A percentile compares a stretch with the other conserved stretches of the same genome.
These are phyloP conservation scores for Metacarcinus magister DNA, from an alignment of 2,888 invertebrate species.

Conservation along the genomic window DNA sequence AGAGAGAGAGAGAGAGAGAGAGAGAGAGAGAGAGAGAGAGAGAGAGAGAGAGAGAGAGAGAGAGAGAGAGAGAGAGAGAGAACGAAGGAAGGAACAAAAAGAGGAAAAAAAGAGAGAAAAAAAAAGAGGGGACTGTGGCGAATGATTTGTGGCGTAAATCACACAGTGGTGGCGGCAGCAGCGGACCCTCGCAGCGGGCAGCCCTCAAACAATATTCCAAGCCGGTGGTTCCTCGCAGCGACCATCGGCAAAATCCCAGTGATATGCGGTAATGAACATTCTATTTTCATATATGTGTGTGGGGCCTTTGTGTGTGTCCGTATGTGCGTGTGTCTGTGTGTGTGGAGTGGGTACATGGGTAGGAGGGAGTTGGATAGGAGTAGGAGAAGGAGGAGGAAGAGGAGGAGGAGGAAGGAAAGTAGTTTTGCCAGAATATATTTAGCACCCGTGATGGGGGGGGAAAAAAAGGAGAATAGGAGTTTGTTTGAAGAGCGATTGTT, in stretches of 20 bases:
- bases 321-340: neutral
- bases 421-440: neutral
- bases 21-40: neutral
- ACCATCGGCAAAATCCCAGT: constrained; percentile 1
- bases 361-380: neutral
- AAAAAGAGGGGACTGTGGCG: neutral
- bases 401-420: neutral
- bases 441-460: neutral
- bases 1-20: neutral
- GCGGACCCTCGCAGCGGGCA: neutral
- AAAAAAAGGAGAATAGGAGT: neutral
- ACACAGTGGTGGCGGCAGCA: neutral
- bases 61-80: neutral
- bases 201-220: constrained; percentile 31
- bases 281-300: neutral
- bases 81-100: neutral
- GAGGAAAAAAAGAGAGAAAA: neutral
- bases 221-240: neutral
- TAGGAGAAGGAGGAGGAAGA: neutral
- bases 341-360: neutral
- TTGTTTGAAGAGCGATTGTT: neutral
- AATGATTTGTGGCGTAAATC: constrained; percentile 23
- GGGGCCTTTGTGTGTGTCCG: neutral
- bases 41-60: neutral
- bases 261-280: constrained; percentile 36